phyloP scores from a whole-genome alignment of 1,140 invertebrate genomes.

The Oreohelix idahoensis region DNA sequence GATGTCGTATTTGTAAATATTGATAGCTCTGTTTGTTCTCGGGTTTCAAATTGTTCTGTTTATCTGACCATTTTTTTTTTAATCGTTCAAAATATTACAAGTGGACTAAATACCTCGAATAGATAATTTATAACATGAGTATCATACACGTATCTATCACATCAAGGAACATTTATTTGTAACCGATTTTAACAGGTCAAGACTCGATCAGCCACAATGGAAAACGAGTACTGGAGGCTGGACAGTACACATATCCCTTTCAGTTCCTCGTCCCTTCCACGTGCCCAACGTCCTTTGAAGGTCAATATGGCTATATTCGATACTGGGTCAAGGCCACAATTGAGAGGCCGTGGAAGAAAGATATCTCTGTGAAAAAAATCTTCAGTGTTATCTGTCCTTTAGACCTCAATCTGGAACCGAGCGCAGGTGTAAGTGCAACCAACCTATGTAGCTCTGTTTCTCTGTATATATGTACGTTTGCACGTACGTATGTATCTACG shows the following conservation, averaged over 20 bases:
- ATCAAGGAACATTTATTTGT: not conserved
- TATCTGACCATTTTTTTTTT: too few species aligned
- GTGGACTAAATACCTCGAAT: too few species aligned
- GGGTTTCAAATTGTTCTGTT: too few species aligned
- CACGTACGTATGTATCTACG: not conserved
- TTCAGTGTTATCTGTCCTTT: conserved; percentile 68
- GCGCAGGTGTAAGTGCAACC: conserved; percentile 53
- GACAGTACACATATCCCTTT: conserved; percentile 74
- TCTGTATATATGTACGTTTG: not conserved
- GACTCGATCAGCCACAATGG: not conserved
- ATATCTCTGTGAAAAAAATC: conserved; percentile 60
- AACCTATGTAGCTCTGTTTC: conserved; percentile 6
- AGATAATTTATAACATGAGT: too few species aligned
- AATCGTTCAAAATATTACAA: too few species aligned
- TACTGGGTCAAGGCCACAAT: conserved; percentile 73
- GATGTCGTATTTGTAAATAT: too few species aligned
- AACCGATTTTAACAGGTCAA: not conserved
- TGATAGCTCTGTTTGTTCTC: too few species aligned
- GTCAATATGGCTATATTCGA: conserved; percentile 72
- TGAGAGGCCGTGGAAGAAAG: conserved; percentile 67
- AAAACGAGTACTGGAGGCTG: conserved; percentile 59
- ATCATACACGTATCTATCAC: too few species aligned
- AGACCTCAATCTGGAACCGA: conserved; percentile 65
- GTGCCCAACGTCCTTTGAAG: conserved; percentile 74
- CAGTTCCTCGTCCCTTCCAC: conserved; percentile 73